Evolutionary conservation across 1,140 invertebrate species (phyloP), one percentile per base, ranked within the genome.

Genomic region (Drosophila mojavensis): DNA sequence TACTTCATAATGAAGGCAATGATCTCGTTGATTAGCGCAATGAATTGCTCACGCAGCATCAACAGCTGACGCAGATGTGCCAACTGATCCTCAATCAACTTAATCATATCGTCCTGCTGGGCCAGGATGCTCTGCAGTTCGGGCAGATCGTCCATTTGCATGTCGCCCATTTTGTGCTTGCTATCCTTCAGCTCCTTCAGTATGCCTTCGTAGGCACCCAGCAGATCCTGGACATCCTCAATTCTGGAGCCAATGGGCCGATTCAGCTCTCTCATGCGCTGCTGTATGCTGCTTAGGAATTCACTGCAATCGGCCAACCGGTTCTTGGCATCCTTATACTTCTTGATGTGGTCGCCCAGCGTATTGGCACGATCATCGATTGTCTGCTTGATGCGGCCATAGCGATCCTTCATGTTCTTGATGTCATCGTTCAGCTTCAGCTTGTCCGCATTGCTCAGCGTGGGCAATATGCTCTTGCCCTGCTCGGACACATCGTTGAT

Each of bases 1-100:
- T 98, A 98, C 85, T 97, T 97, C 24, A 95, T 94, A 28, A 98
- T 96, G 74, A 98, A 97, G 5, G 95, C 96, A 81, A 96, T 95
- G 51, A 98, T 97, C 92, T 98, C 97, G 47, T 96, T 96, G 26
- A 98, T 95, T 5, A 98, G 92, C 1, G 96, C 95, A 50, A 97
- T 95, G 89, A 97, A 98, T 79, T 98, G 97, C 92, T 99, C 97
- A 36, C 97, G 94, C 0, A 98, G 89, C 0, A 97, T 84, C 2
- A 98, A 86, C 0, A 97, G 93, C 75, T 97, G 96, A 71, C 96
- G 94, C 1, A 97, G 92, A 91, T 95, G 95, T 0, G 95, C 95
- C 70, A 97, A 96, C 92, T 98, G 97, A 56, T 96, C 96, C 93
- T 98, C 97, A 68, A 98, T 95, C 1, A 94, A 94, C 73, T 94